Conservation (phyloP, 2,797 vertebrate genomes). For the Helostoma temminkii region DNA sequence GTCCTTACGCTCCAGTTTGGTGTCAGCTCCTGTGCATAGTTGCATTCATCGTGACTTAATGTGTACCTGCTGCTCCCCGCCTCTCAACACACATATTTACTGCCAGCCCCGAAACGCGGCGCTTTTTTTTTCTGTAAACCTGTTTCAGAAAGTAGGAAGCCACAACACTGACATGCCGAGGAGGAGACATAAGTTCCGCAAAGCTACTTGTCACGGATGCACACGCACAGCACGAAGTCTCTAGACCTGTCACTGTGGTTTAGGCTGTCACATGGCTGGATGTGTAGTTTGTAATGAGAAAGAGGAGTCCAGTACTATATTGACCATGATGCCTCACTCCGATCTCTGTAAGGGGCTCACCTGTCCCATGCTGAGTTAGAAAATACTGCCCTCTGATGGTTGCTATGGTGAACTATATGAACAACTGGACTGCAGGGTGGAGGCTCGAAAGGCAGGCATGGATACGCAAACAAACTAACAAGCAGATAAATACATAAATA, state of each 20-base stretch:
- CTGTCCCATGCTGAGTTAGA: constrained; percentile 12
- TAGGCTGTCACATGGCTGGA: constrained; percentile 52
- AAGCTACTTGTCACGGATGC: constrained; percentile 19
- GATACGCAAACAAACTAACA: too few species aligned
- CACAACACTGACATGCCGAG: constrained; percentile 43
- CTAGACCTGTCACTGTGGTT: constrained; percentile 39
- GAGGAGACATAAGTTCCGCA: constrained; percentile 70
- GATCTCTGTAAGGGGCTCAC: constrained; percentile 24
- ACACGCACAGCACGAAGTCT: not conserved
- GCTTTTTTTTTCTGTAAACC: constrained; percentile 9
- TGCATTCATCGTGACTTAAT: constrained; percentile 16
- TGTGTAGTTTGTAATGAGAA: constrained; percentile 50
- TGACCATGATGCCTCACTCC: constrained; percentile 61
- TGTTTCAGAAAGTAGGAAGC: constrained; percentile 66
- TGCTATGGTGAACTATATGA: rapidly evolving
- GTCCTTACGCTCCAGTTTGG: not conserved
- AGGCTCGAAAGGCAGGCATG: too few species aligned
- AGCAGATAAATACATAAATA: too few species aligned
- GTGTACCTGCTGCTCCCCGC: not conserved
- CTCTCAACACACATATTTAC: not conserved
- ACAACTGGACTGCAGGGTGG: too few species aligned
- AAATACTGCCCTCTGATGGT: constrained; percentile 23
- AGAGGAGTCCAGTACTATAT: constrained; percentile 34
- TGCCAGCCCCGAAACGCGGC: not conserved
- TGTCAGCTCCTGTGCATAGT: not conserved